phyloP scores from a whole-genome alignment of 2,797 vertebrate species.

The Bucorvus abyssinicus region DNA sequence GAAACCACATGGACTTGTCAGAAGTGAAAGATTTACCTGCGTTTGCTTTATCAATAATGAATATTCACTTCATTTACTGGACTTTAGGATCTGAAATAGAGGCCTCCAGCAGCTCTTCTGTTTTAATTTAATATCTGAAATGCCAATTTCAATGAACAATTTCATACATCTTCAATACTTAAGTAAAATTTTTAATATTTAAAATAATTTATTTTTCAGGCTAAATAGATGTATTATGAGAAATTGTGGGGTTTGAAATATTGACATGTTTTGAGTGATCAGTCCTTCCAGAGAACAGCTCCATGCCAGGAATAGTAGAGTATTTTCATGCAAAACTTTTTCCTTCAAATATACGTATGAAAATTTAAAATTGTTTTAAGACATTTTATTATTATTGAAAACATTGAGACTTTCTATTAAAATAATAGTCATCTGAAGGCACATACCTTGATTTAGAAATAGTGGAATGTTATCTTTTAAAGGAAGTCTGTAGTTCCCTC shows the following conservation, averaged over 20 bases:
- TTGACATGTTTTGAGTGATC: background rate
- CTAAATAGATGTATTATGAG: background rate
- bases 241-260: background rate
- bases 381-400: background rate
- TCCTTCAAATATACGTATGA: background rate
- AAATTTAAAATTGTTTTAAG: background rate
- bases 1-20: background rate
- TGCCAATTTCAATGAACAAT: background rate
- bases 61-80: background rate
- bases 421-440: background rate
- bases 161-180: background rate
- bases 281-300: background rate
- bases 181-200: background rate
- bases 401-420: background rate
- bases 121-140: background rate
- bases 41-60: background rate
- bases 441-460: background rate
- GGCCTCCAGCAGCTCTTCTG: background rate
- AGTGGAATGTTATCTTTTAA: background rate
- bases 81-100: background rate
- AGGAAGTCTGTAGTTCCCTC: background rate
- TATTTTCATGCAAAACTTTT: background rate
- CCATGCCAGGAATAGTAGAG: background rate
- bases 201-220: background rate
- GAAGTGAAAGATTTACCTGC: background rate